A percentile compares a stretch with the other conserved stretches of the same genome.
Evolutionary conservation across 2,888 invertebrate species (phyloP).

Genomic region (Synergus japonicus): DNA sequence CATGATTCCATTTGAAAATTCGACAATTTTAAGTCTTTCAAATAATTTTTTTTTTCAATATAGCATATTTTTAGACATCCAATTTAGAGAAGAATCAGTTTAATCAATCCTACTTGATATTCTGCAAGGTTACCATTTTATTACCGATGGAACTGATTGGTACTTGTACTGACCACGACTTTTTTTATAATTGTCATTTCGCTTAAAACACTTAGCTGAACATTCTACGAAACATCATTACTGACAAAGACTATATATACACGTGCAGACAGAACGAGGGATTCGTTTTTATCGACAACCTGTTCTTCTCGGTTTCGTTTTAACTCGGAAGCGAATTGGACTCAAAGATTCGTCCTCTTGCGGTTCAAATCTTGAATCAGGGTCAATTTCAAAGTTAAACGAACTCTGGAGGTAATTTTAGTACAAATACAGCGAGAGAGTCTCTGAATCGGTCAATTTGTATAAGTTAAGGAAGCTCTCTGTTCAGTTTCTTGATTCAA

Average conservation of each 20-base stretch:
- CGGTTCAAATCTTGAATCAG: conserved; percentile 63
- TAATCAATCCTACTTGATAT: neutral
- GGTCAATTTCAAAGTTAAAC: conserved; percentile 64
- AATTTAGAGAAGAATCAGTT: neutral
- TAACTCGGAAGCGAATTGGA: conserved; percentile 49
- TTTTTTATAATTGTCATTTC: conserved; percentile 24
- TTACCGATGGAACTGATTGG: conserved; percentile 12
- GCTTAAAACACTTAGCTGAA: conserved; percentile 34
- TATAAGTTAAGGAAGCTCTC: conserved; percentile 41
- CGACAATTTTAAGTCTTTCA: too few relatives aligned
- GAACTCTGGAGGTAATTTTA: conserved; percentile 51
- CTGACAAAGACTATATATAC: conserved; percentile 39
- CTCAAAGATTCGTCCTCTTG: conserved; percentile 60
- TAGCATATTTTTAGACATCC: too few relatives aligned
- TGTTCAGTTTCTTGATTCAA: conserved; percentile 11
- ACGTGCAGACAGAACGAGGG: conserved; percentile 41
- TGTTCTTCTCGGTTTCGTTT: conserved; percentile 46
- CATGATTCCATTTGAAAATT: too few relatives aligned
- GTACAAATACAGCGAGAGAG: neutral
- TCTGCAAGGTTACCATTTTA: conserved; percentile 16
- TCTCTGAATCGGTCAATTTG: conserved; percentile 53
- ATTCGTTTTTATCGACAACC: conserved; percentile 45
- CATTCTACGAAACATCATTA: conserved; percentile 40
- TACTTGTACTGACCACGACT: conserved; percentile 13
- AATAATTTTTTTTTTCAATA: too few relatives aligned